Conservation (phyloP, 2,113 vertebrate genomes). For the Datnioides undecimradiatus region DNA sequence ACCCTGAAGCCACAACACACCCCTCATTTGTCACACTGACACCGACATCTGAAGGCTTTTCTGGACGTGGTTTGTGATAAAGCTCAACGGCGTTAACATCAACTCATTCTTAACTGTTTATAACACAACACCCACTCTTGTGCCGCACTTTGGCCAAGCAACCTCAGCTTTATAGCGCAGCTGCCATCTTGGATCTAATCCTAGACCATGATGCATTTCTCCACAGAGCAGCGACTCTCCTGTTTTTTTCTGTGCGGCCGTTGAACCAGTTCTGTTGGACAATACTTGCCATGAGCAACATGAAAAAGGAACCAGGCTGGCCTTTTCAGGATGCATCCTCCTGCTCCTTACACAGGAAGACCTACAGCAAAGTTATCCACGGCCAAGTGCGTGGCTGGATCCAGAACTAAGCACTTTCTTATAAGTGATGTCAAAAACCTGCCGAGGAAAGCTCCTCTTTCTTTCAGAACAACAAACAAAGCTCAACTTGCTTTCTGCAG, state of each 20-base stretch:
- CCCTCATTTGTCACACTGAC: conserved; percentile 50
- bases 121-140: conserved; percentile 42
- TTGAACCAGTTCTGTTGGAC: conserved; percentile 43
- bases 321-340: conserved; percentile 53
- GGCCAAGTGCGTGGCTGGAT: conserved; percentile 12
- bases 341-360: conserved; percentile 44
- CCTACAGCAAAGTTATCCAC: conserved; percentile 41
- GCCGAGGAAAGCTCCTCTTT: conserved; percentile 3
- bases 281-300: conserved; percentile 53
- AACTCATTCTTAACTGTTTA: conserved; percentile 25
- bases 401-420: conserved; percentile 3
- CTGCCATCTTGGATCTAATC: conserved; percentile 74
- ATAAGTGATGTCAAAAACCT: conserved; percentile 3
- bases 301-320: conserved; percentile 52
- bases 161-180: conserved; percentile 49
- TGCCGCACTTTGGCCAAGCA: conserved; percentile 25
- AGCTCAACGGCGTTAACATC: conserved; percentile 12
- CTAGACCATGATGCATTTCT: conserved; percentile 69
- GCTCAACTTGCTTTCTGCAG: background rate
- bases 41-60: conserved; percentile 8
- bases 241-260: conserved; percentile 64
- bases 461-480: conserved; percentile 4
- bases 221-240: conserved; percentile 52
- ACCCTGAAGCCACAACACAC: conserved; percentile 39
- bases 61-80: conserved; percentile 12